A percentile compares a stretch with the other conserved stretches of the same genome.
phyloP scores from a whole-genome alignment of 1,140 invertebrate species.

The Augochlora pura region DNA sequence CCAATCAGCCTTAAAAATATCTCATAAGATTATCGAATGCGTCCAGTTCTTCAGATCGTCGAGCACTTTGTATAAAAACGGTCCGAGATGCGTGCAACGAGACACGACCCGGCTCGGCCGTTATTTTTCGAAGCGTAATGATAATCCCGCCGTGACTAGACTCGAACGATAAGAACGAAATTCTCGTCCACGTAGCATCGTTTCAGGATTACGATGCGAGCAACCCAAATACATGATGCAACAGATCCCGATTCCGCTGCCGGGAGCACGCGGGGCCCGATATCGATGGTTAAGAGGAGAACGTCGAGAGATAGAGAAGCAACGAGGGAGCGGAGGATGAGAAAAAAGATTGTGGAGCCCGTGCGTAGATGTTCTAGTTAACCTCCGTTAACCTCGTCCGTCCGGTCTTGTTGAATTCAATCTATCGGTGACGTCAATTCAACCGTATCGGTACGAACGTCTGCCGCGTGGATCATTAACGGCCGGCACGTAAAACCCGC shows the following conservation, averaged over 20 bases:
- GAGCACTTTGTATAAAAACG: too few species aligned
- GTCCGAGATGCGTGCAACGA: too few species aligned
- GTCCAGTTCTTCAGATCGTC: too few species aligned
- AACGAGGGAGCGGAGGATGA: conserved; percentile 13
- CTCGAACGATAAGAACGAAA: neutral
- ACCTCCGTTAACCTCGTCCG: conserved; percentile 70
- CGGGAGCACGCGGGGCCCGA: conserved; percentile 25
- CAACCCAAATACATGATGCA: conserved; percentile 44
- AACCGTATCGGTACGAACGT: conserved; percentile 56
- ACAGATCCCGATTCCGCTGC: conserved; percentile 50
- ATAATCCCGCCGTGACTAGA: neutral
- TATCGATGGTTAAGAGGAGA: conserved; percentile 32
- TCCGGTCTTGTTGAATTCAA: conserved; percentile 67
- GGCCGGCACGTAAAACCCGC: neutral
- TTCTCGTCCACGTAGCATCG: neutral
- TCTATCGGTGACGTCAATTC: conserved; percentile 72
- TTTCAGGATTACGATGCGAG: conserved; percentile 38
- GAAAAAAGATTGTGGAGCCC: conserved; percentile 49
- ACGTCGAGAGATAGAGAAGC: neutral
- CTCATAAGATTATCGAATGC: too few species aligned
- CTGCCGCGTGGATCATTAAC: conserved; percentile 39
- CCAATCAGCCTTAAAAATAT: too few species aligned
- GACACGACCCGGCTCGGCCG: neutral
- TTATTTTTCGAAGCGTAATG: neutral
- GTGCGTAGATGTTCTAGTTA: conserved; percentile 71